Percentiles rank a stretch among this genome's conserved stretches.
phyloP scores from a whole-genome alignment of 2,888 invertebrate genomes.

The Cactoblastis cactorum region DNA sequence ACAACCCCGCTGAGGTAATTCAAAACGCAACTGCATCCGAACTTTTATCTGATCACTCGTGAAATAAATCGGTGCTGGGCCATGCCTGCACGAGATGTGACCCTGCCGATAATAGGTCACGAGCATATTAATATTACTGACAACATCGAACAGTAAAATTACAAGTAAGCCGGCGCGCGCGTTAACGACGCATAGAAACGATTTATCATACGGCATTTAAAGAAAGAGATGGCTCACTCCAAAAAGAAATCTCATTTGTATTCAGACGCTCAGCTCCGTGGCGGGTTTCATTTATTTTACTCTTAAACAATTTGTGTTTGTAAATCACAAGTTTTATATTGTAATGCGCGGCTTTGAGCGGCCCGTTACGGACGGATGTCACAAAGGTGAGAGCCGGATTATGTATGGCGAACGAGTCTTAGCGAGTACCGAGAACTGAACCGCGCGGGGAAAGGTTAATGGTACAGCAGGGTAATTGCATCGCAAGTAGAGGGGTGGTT shows the following conservation, averaged over 20 bases:
- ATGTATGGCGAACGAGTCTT: conserved; percentile 35
- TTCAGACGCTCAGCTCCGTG: conserved; percentile 45
- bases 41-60: conserved; percentile 59
- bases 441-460: conserved; percentile 46
- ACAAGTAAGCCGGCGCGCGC: conserved; percentile 59
- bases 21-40: conserved; percentile 52
- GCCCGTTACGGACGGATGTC: conserved; percentile 61
- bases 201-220: conserved; percentile 66
- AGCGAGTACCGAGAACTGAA: conserved; percentile 34
- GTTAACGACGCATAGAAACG: conserved; percentile 68
- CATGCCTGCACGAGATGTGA: conserved; percentile 51
- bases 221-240: conserved; percentile 66
- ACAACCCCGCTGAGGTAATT: conserved; percentile 42
- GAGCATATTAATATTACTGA: conserved; percentile 72
- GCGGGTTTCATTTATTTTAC: conserved; percentile 63
- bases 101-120: conserved; percentile 67
- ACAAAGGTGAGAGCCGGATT: conserved; percentile 53
- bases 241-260: conserved; percentile 71
- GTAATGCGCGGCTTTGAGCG: conserved; percentile 35
- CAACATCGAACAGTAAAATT: conserved; percentile 68
- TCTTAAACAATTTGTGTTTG: conserved; percentile 67
- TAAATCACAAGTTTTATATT: conserved; percentile 63
- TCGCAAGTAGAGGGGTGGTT: conserved; percentile 43
- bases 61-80: conserved; percentile 57
- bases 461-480: conserved; percentile 37